These are phyloP conservation scores for Tupaia tana DNA, from an alignment of 2,113 vertebrate genomes.

Conservation along the genomic window DNA sequence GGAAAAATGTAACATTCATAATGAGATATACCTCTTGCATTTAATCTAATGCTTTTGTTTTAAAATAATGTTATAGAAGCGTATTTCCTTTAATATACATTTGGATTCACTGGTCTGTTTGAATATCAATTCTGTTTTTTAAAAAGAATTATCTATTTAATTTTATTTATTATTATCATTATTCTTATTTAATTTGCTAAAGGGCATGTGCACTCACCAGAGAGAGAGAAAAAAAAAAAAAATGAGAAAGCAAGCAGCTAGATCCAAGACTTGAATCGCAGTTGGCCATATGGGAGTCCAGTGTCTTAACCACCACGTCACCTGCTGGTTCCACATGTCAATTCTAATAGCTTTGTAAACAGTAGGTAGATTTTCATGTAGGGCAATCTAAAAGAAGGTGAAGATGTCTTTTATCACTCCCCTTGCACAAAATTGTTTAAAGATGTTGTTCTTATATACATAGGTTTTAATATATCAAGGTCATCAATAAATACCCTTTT, in stretches of 20 bases:
- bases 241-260: no score
- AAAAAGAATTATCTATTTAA: no score
- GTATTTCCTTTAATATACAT: slow-evolving; percentile 16
- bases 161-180: no score
- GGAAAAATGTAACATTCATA: slow-evolving; percentile 36
- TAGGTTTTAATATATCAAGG: background rate
- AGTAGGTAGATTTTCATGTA: background rate
- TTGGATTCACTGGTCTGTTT: background rate
- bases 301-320: no score
- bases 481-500: background rate
- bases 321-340: background rate
- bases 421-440: background rate
- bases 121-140: background rate
- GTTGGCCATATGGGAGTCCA: no score
- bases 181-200: no score
- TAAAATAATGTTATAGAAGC: background rate
- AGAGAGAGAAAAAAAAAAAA: no score
- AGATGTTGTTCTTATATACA: background rate
- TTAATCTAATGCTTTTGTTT: background rate
- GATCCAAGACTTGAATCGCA: no score
- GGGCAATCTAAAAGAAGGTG: background rate
- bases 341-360: background rate
- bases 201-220: no score
- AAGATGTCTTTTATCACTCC: background rate
- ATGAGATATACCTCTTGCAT: background rate